phyloP scores from a whole-genome alignment of 2,113 vertebrate species.

The Sus scrofa region DNA sequence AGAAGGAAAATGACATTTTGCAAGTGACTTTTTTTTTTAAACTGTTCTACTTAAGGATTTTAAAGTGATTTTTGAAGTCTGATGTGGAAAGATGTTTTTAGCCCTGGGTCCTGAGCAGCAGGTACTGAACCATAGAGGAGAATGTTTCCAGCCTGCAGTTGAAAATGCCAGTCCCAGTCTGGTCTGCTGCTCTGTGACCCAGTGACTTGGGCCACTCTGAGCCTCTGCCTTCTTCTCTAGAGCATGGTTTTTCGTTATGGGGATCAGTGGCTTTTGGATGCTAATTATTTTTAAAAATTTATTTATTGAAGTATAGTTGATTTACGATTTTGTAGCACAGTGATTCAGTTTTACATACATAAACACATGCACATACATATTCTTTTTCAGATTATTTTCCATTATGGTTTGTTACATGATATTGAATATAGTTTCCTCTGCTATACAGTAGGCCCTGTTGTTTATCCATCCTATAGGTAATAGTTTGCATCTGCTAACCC shows the following conservation, averaged over 20 bases:
- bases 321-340: background rate
- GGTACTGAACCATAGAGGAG: background rate
- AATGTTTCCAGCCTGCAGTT: background rate
- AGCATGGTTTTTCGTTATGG: background rate
- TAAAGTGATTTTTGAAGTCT: background rate
- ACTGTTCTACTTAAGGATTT: background rate
- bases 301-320: background rate
- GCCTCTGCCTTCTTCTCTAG: background rate
- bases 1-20: background rate
- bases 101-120: background rate
- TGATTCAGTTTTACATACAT: background rate
- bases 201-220: background rate
- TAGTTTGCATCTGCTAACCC: background rate
- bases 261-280: background rate
- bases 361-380: background rate
- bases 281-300: background rate
- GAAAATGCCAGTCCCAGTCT: background rate
- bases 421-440: background rate
- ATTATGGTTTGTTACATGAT: background rate
- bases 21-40: background rate
- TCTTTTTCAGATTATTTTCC: background rate
- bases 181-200: background rate
- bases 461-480: background rate
- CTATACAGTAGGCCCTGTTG: background rate
- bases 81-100: background rate